A percentile compares a stretch with the other conserved stretches of the same genome.
These are phyloP conservation scores for Melangyna quadrimaculata DNA, from an alignment of 2,888 invertebrate genomes.

Conservation along the genomic window DNA sequence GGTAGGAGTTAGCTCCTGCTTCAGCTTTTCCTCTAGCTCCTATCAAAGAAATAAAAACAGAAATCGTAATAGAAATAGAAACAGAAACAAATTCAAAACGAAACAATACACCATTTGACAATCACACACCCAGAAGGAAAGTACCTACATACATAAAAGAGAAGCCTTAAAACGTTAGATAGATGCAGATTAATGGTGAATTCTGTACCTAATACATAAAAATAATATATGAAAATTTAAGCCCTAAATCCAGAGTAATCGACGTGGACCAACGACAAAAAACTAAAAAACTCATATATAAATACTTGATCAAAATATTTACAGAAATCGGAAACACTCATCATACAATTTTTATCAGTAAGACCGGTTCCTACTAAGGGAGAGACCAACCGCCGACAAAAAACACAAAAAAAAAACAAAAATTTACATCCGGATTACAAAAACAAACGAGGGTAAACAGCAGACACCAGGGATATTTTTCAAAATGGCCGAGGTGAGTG, in stretches of 20 bases:
- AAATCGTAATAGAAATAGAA: conserved; percentile 1
- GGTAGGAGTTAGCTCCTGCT: not conserved
- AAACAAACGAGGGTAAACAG: conserved; percentile 1
- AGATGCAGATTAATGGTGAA: conserved; percentile 15
- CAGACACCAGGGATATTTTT: conserved; percentile 5
- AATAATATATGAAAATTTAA: not conserved
- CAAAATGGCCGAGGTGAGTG: conserved; percentile 66
- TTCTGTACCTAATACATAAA: not conserved
- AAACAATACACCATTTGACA: conserved; percentile 45
- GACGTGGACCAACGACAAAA: conserved; percentile 61
- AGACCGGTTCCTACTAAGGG: not conserved
- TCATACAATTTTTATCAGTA: conserved; percentile 42
- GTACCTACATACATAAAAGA: not conserved
- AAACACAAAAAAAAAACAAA: not conserved
- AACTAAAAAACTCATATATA: conserved; percentile 49
- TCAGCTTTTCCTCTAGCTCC: conserved; percentile 16
- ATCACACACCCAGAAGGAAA: conserved; percentile 7
- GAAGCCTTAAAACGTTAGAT: not conserved
- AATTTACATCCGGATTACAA: conserved; percentile 48
- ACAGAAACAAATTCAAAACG: conserved; percentile 29
- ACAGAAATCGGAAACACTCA: conserved; percentile 38
- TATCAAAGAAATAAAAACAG: conserved; percentile 35
- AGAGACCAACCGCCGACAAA: not conserved
- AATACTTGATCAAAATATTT: conserved; percentile 47
- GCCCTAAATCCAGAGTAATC: conserved; percentile 15